Evolutionary conservation across 53 echinoderm and acorn worm genomes (phyloP), one percentile per base, ranked within the genome.

Genomic region (Astropecten irregularis): DNA sequence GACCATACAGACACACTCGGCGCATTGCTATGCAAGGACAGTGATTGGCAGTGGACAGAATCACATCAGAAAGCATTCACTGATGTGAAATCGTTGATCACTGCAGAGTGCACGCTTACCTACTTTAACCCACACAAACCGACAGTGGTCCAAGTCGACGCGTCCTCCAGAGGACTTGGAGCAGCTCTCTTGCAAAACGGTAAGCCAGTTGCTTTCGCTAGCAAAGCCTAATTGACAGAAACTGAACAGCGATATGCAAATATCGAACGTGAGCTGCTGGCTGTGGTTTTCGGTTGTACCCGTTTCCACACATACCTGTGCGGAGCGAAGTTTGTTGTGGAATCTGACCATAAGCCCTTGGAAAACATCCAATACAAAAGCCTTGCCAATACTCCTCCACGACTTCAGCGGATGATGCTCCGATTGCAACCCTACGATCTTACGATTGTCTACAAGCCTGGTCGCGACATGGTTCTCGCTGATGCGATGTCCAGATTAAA

Each of bases 331-430:
- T 66, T 89, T 2, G 76, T 84, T 8, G 89, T 84, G 18, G 89
- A 82, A 29, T 71, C 82, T 2, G 44, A 82, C 31, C 82, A 82
- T 21, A 82, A 82, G 51, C 66, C 44, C 39, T 66, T 82, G 28
- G 82, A 63, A n/a, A n/a, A n/a, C n/a, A n/a, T n/a, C n/a, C n/a
- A n/a, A n/a, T n/a, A n/a, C n/a, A n/a, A n/a, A n/a, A n/a, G n/a
- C n/a, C n/a, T n/a, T n/a, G n/a, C n/a, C n/a, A n/a, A n/a, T n/a
- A n/a, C n/a, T n/a, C n/a, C n/a, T n/a, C n/a, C n/a, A n/a, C 60
- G 90, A n/a, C 50, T 90, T 16, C 82, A 90, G 77, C 28, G 90
- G 11, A 86, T 90, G 90, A 27, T 90, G 22, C 63, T 90, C 49
- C 82, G 76, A 32, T 35, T 90, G 2, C 90, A 90, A 49, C 85